A percentile compares a stretch with the other conserved stretches of the same genome.
Conservation (phyloP, 1,140 invertebrate species). For the Prorops nasuta region DNA sequence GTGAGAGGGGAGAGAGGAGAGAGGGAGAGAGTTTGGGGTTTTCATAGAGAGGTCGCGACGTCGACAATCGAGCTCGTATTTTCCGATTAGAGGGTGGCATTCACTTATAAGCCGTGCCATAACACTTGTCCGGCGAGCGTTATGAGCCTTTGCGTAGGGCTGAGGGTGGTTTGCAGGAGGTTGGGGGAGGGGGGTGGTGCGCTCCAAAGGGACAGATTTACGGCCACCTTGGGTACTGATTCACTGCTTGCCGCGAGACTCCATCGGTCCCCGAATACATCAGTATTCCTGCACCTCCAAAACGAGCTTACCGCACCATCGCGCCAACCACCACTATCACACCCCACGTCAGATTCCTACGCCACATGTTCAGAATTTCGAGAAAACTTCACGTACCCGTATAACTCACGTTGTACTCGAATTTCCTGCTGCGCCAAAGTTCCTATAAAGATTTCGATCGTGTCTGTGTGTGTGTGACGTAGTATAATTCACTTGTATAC, state of each 20-base stretch:
- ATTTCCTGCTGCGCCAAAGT: too few relatives aligned
- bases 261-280: background rate
- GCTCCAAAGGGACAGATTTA: conserved; percentile 52
- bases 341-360: too few relatives aligned
- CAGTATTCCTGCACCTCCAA: background rate
- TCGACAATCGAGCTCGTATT: conserved; percentile 56
- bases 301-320: too few relatives aligned
- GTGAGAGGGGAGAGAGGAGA: conserved; percentile 2
- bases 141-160: conserved; percentile 38
- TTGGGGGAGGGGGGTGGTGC: conserved; percentile 1
- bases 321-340: too few relatives aligned
- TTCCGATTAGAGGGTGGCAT: conserved; percentile 57
- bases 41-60: too few relatives aligned
- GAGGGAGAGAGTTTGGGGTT: conserved; percentile 1
- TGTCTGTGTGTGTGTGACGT: too few relatives aligned
- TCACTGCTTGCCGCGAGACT: conserved; percentile 34
- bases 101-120: conserved; percentile 58
- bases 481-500: too few relatives aligned
- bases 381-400: too few relatives aligned
- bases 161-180: background rate
- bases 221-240: conserved; percentile 57
- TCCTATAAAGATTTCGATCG: too few relatives aligned
- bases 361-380: too few relatives aligned
- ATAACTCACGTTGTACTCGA: too few relatives aligned
- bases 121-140: conserved; percentile 55